phyloP scores from a whole-genome alignment of 2,113 vertebrate species.

The Lagopus leucura region DNA sequence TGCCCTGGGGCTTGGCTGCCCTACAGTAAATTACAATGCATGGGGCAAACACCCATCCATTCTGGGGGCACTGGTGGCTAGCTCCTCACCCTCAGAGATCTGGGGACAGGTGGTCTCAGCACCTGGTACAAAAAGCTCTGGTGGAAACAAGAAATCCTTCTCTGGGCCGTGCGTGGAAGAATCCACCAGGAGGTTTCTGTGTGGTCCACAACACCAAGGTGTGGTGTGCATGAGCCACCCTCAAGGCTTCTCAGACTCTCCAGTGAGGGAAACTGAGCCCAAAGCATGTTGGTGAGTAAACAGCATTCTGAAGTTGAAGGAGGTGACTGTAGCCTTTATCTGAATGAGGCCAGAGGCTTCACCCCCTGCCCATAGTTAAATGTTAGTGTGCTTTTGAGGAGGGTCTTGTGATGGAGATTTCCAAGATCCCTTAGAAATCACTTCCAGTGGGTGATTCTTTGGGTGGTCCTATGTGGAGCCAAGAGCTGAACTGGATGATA shows the following conservation, averaged over 20 bases:
- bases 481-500: no score
- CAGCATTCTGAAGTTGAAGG: not conserved
- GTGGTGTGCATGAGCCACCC: not conserved
- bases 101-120: not conserved
- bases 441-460: not conserved
- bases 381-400: not conserved
- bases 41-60: not conserved
- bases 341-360: not conserved
- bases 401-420: not conserved
- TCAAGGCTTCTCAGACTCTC: not conserved
- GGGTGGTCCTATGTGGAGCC: no score
- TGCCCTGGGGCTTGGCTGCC: not conserved
- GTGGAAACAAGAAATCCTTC: not conserved
- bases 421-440: not conserved
- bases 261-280: not conserved
- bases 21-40: not conserved
- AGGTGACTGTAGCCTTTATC: not conserved
- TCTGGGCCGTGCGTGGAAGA: not conserved
- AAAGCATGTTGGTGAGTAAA: accelerated
- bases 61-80: not conserved
- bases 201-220: not conserved
- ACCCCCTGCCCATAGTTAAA: not conserved
- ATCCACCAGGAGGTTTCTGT: not conserved
- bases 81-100: not conserved
- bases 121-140: not conserved